These are phyloP conservation scores for Drosophila prostipennis DNA, from an alignment of 2,888 invertebrate species.

Conservation along the genomic window DNA sequence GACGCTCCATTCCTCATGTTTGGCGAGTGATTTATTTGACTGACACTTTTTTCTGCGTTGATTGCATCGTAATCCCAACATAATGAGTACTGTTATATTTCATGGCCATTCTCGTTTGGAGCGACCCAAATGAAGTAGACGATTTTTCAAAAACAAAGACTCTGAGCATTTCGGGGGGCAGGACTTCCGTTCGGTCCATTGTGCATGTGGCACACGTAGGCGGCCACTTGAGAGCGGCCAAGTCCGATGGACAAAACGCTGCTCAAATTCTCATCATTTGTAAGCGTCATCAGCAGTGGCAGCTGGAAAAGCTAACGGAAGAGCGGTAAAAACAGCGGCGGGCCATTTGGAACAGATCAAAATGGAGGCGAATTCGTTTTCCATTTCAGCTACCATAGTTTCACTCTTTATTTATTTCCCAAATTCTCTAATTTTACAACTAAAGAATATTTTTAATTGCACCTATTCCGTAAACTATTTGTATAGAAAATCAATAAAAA, in stretches of 20 bases:
- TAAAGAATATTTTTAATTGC: too few relatives aligned
- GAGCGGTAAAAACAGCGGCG: constrained; percentile 8
- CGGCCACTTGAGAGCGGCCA: constrained; percentile 64
- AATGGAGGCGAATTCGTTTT: constrained; percentile 4
- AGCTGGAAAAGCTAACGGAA: constrained; percentile 9
- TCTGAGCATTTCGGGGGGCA: constrained; percentile 12
- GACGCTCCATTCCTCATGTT: constrained; percentile 62
- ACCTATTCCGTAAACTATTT: too few relatives aligned
- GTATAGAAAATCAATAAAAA: too few relatives aligned
- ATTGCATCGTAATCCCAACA: constrained; percentile 82
- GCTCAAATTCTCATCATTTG: constrained; percentile 73
- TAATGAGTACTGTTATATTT: constrained; percentile 82
- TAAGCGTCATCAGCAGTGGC: constrained; percentile 55
- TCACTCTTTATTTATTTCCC: neutral
- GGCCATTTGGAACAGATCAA: constrained; percentile 34
- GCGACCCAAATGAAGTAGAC: constrained; percentile 76
- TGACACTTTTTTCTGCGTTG: constrained; percentile 81
- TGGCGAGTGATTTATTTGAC: constrained; percentile 81
- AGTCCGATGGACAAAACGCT: constrained; percentile 45
- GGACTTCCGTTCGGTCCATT: constrained; percentile 45
- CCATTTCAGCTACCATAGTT: constrained; percentile 4
- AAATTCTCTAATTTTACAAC: neutral
- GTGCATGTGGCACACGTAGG: constrained; percentile 76
- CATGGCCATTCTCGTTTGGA: constrained; percentile 66
- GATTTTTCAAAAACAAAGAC: constrained; percentile 78